Conservation (phyloP, 1,140 invertebrate genomes). For the Trachymyrmex cornetzi region DNA sequence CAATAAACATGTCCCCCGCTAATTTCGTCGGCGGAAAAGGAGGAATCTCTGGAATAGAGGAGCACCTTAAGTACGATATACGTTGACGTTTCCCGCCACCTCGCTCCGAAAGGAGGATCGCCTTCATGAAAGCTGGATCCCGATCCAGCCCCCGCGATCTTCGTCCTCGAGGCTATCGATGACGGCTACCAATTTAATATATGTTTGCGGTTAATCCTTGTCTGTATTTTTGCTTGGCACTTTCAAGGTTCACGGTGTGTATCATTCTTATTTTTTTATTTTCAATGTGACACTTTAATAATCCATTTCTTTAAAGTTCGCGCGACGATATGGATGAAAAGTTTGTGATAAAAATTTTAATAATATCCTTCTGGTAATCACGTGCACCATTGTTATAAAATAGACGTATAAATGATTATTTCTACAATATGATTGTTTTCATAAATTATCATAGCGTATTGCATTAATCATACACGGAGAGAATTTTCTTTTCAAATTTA, state of each 20-base stretch:
- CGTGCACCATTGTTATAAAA: neutral
- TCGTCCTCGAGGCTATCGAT: constrained; percentile 10
- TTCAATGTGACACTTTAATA: neutral
- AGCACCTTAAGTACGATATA: constrained; percentile 75
- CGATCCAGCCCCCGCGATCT: constrained; percentile 31
- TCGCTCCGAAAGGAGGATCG: constrained; percentile 68
- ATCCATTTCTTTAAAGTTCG: neutral
- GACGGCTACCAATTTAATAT: constrained; percentile 41
- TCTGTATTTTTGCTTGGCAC: neutral
- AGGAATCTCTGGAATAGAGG: constrained; percentile 74
- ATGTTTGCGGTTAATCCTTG: neutral
- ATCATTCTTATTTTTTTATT: neutral
- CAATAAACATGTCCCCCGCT: constrained; percentile 86
- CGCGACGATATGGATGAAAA: neutral
- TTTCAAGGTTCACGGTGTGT: neutral
- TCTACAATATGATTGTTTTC: neutral
- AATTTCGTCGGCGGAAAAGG: constrained; percentile 82
- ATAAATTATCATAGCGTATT: neutral
- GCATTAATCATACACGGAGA: neutral
- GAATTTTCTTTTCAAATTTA: too few species aligned
- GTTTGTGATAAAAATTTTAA: neutral
- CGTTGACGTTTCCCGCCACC: constrained; percentile 70
- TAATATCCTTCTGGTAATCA: neutral
- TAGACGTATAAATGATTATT: neutral
- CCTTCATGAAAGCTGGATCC: constrained; percentile 58